Percentiles rank a stretch among this genome's conserved stretches.
Conservation (phyloP, 2,797 vertebrate species). For the Brachyrhaphis roseni region DNA sequence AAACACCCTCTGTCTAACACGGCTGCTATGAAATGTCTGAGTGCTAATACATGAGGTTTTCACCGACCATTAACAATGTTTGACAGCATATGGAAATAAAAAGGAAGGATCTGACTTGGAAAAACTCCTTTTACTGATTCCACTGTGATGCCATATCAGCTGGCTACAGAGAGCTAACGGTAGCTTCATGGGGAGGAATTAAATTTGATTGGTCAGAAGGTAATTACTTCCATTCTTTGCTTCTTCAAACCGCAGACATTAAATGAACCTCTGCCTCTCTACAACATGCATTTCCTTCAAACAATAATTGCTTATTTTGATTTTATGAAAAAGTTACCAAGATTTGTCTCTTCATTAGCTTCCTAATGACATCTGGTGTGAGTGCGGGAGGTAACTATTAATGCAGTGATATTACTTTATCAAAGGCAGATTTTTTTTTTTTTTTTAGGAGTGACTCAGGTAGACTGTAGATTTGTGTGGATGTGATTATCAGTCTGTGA, state of each 20-base stretch:
- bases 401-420: not conserved
- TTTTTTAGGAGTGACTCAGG: slow-evolving; percentile 32
- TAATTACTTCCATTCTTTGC: slow-evolving; percentile 8
- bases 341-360: slow-evolving; percentile 1
- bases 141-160: slow-evolving; percentile 25
- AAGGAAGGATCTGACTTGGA: slow-evolving; percentile 26
- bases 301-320: not conserved
- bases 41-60: not conserved
- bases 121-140: slow-evolving; percentile 7
- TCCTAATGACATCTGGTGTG: slow-evolving; percentile 14
- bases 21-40: not conserved
- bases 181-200: slow-evolving; percentile 25
- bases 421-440: slow-evolving; percentile 1
- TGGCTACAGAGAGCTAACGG: slow-evolving; percentile 41
- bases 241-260: slow-evolving; percentile 10
- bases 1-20: not conserved
- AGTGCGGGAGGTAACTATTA: slow-evolving; percentile 29
- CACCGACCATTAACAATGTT: slow-evolving; percentile 4
- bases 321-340: not conserved
- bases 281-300: not conserved
- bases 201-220: slow-evolving; percentile 21
- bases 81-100: slow-evolving; percentile 11
- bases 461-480: slow-evolving; percentile 10
- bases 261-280: not conserved
- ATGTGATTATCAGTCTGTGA: slow-evolving; percentile 26